Base-by-base conservation (phyloP, 2,888 invertebrate genomes). In the Brachylomia viminalis region DNA sequence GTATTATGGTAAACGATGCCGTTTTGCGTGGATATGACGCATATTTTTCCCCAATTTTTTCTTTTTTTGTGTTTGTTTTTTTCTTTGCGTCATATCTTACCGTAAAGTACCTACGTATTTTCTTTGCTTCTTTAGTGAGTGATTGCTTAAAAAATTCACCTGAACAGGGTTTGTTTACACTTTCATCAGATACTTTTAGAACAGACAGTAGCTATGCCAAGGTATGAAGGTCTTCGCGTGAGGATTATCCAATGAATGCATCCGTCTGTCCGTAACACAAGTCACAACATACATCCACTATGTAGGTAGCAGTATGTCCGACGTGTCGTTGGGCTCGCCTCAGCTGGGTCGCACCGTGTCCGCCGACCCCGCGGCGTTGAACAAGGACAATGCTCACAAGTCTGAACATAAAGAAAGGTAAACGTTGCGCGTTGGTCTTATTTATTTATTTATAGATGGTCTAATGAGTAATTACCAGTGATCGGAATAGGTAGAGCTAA, bases 271-370 rank as follows among this genome's bases (percentile, higher is more conserved):
- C 1, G 1, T 49, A 15, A 27, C 10, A 15, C 15, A 38, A 30
- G 52, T 54, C 2, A 15, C 13, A 33, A 27, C 13, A 27, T 61
- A 13, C 27, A 1, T 52, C 23, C 49, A 79, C 52, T 83, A 20
- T 74, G 20, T 90, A 98, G 98, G 98, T 1, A 98, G 98, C 92
- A 98, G 98, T 91, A 96, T 97, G 82, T 98, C 98, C 76, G 98
- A 98, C 90, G 94, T 98, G 85, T 98, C 98, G 0, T 97, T 97
- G 70, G 97, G 97, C 0, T 97, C 98, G 45, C 97, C 98, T 0
- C 96, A 97, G 58, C 96, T 97, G 87, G 91, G 94, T 0, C 94
- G 95, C 45, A 94, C 96, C 13, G 94, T 97, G n/a, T 93, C 97
- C 1, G 96, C 97, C 30, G 97, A 97, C 92, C 97, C 97, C 7